A percentile compares a stretch with the other conserved stretches of the same genome.
phyloP scores from a whole-genome alignment of 2,888 invertebrate genomes.

The Marasmarcha lunaedactyla region DNA sequence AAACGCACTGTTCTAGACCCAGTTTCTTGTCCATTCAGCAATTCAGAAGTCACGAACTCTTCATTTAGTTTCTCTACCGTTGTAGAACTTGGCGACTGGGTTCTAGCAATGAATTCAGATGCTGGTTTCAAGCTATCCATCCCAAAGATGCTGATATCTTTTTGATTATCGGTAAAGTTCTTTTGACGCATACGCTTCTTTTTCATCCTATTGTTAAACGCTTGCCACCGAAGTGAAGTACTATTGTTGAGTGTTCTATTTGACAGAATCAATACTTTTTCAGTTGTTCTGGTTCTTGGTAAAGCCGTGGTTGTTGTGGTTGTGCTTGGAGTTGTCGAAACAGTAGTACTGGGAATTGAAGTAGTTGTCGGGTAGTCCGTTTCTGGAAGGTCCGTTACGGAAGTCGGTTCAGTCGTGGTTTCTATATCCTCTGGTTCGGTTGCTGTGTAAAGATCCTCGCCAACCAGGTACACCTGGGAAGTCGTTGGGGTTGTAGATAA shows the following conservation, averaged over 20 bases:
- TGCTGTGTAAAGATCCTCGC: constrained; percentile 7
- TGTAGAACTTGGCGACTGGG: constrained; percentile 28
- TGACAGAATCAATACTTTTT: constrained; percentile 11
- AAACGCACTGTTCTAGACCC: constrained; percentile 23
- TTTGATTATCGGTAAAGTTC: constrained; percentile 36
- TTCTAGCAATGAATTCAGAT: constrained; percentile 47
- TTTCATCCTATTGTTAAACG: constrained; percentile 42
- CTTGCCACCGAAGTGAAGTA: constrained; percentile 36
- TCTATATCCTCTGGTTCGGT: constrained; percentile 5
- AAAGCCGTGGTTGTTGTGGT: constrained; percentile 19
- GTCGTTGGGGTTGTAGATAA: too few species aligned
- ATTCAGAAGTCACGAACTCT: constrained; percentile 21
- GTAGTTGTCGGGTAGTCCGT: constrained; percentile 1
- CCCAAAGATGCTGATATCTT: constrained; percentile 5
- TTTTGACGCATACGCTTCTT: constrained; percentile 47
- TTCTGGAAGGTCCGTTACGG: constrained; percentile 6
- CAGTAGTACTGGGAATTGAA: background rate
- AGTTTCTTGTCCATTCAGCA: constrained; percentile 12
- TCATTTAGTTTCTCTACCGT: constrained; percentile 21
- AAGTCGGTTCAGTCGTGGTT: constrained; percentile 11
- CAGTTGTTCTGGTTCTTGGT: constrained; percentile 21
- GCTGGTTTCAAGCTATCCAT: constrained; percentile 35
- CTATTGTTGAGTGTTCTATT: constrained; percentile 27
- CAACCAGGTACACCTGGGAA: too few species aligned
- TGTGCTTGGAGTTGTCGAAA: constrained; percentile 9